Percentiles rank a stretch among this genome's conserved stretches.
Evolutionary conservation across 92 coral and sea anemone genomes (phyloP).

Genomic region (Heliopora coerulea): DNA sequence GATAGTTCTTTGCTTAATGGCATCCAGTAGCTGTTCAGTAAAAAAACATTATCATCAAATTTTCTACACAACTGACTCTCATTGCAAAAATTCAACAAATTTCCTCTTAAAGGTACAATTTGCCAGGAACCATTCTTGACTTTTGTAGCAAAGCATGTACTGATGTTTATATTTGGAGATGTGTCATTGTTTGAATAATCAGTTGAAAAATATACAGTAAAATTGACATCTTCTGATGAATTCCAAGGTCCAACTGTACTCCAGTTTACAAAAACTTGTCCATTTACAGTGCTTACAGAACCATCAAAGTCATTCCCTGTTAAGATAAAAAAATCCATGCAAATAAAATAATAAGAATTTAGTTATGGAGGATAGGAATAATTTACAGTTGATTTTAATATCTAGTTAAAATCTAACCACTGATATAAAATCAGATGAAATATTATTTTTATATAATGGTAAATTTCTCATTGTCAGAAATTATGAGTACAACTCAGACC

Average conservation of each 20-base stretch:
- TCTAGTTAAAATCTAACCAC: too few species aligned
- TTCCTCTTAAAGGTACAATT: not conserved
- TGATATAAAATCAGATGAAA: too few species aligned
- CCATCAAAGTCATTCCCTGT: constrained; percentile 11
- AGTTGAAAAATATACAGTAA: constrained; percentile 21
- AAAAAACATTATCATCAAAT: not conserved
- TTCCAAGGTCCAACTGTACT: not conserved
- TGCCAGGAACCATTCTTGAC: not conserved
- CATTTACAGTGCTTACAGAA: constrained; percentile 12
- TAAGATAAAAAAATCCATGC: not conserved
- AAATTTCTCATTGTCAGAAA: too few species aligned
- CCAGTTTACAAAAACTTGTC: constrained; percentile 17
- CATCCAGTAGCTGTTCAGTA: not conserved
- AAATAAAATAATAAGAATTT: too few species aligned
- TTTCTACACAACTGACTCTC: constrained; percentile 7
- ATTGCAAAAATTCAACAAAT: constrained; percentile 14
- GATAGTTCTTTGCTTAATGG: not conserved
- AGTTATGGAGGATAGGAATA: too few species aligned
- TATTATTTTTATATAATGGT: too few species aligned
- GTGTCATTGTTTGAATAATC: not conserved
- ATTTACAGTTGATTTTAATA: too few species aligned
- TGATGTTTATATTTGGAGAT: not conserved
- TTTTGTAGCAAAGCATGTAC: constrained; percentile 4
- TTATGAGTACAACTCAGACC: too few species aligned
- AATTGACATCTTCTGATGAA: not conserved